phyloP scores from a whole-genome alignment of 2,888 invertebrate species.

The Idaea aversata region DNA sequence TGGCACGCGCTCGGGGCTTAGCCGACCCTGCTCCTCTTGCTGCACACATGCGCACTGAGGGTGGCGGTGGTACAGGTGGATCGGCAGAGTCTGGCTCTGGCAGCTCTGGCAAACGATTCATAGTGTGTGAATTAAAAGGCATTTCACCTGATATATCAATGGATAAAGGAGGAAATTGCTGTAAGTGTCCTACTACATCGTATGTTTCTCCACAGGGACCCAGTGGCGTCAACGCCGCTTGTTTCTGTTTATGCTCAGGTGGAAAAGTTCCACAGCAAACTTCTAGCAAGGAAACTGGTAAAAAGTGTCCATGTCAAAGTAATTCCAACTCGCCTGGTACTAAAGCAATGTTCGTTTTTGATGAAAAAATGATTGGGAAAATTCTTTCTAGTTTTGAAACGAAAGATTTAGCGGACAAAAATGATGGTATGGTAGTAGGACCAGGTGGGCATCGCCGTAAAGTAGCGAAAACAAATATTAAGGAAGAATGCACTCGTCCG shows the following conservation, averaged over 20 bases:
- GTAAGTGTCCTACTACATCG: slow-evolving; percentile 55
- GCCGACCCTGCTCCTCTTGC: slow-evolving; percentile 62
- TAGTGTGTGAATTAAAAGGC: slow-evolving; percentile 71
- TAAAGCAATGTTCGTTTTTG: slow-evolving; percentile 46
- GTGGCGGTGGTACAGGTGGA: slow-evolving; percentile 39
- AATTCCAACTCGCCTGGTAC: slow-evolving; percentile 23
- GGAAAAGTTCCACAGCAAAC: slow-evolving; percentile 14
- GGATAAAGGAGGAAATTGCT: slow-evolving; percentile 55
- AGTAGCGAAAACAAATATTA: slow-evolving; percentile 31
- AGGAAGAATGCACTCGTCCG: slow-evolving; percentile 58
- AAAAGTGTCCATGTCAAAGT: slow-evolving; percentile 37
- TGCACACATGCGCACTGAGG: slow-evolving; percentile 48
- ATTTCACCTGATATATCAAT: slow-evolving; percentile 48
- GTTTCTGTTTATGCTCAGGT: slow-evolving; percentile 30
- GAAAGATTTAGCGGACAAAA: slow-evolving; percentile 40
- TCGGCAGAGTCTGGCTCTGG: slow-evolving; percentile 40
- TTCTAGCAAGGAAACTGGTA: slow-evolving; percentile 13
- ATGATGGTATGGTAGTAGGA: slow-evolving; percentile 33
- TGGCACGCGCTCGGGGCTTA: slow-evolving; percentile 69
- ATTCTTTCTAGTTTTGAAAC: slow-evolving; percentile 51
- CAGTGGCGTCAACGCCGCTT: slow-evolving; percentile 13
- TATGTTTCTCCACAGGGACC: slow-evolving; percentile 25
- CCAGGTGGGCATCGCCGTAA: slow-evolving; percentile 45
- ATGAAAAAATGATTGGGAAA: slow-evolving; percentile 47
- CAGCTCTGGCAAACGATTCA: slow-evolving; percentile 64